A percentile compares a stretch with the other conserved stretches of the same genome.
phyloP scores from a whole-genome alignment of 2,888 invertebrate species.

The Apodemia duryi region DNA sequence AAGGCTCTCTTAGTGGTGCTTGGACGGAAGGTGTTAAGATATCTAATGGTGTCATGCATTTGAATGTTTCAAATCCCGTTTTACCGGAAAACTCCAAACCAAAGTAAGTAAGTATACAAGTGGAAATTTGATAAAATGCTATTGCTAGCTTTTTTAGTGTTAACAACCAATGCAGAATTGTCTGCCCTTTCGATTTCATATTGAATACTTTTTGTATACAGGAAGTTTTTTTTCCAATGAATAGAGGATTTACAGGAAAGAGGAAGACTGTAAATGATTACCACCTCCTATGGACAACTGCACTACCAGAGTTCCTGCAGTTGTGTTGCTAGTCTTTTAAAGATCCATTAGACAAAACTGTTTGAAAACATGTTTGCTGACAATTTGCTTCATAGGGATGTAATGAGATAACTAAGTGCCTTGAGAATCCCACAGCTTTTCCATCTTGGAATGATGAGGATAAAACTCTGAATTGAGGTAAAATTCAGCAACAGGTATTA shows the following conservation, averaged over 20 bases:
- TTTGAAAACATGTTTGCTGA: too few relatives aligned
- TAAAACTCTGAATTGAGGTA: too few relatives aligned
- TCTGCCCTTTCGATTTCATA: too few relatives aligned
- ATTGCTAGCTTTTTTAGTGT: background rate
- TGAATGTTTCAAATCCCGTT: conserved; percentile 80
- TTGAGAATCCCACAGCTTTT: too few relatives aligned
- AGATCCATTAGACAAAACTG: too few relatives aligned
- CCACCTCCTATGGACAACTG: background rate
- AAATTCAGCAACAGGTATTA: too few relatives aligned
- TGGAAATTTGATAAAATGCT: background rate
- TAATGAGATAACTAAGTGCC: too few relatives aligned
- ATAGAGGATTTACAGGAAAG: too few relatives aligned
- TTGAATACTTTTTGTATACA: background rate
- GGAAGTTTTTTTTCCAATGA: too few relatives aligned
- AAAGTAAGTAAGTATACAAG: conserved; percentile 49
- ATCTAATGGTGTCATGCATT: conserved; percentile 83
- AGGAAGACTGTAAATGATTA: background rate
- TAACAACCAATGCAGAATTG: background rate
- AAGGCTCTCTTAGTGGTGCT: conserved; percentile 85
- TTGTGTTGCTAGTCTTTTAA: background rate
- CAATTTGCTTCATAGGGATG: too few relatives aligned
- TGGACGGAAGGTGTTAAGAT: conserved; percentile 90
- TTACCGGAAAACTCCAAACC: conserved; percentile 78
- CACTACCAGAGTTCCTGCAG: background rate
- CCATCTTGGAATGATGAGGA: too few relatives aligned